Evolutionary conservation across 2,113 vertebrate species (phyloP).

Genomic region (Labeo catla): DNA sequence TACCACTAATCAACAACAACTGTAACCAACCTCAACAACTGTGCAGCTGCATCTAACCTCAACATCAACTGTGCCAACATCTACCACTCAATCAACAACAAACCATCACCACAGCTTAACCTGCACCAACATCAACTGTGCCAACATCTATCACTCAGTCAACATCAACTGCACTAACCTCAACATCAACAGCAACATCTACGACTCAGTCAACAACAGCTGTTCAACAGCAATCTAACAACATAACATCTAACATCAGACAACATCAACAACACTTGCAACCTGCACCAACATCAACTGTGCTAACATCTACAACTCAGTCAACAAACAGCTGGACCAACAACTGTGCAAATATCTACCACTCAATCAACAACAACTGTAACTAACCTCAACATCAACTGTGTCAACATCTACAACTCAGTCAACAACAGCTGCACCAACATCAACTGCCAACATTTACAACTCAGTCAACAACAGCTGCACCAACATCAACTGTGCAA

Average conservation of each 20-base stretch:
- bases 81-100: no score
- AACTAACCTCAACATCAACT: no score
- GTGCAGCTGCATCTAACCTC: not conserved
- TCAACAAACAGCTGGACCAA: not conserved
- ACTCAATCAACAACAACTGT: not conserved
- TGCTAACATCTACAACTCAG: no score
- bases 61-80: no score
- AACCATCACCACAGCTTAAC: not conserved
- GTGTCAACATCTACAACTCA: no score
- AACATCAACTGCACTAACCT: not conserved
- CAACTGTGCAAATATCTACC: not conserved
- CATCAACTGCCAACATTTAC: not conserved
- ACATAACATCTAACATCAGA: not conserved
- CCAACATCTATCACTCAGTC: not conserved
- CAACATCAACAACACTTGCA: not conserved
- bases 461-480: not conserved
- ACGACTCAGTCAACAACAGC: no score
- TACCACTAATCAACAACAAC: not conserved
- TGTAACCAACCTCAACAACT: no score
- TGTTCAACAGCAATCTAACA: no score
- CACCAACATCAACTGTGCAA: not conserved
- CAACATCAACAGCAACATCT: not conserved
- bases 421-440: no score
- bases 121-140: not conserved
- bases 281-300: not conserved